Evolutionary conservation across 2,113 vertebrate species (phyloP), one percentile per base, ranked within the genome.

Genomic region (Dipodomys ordii): DNA sequence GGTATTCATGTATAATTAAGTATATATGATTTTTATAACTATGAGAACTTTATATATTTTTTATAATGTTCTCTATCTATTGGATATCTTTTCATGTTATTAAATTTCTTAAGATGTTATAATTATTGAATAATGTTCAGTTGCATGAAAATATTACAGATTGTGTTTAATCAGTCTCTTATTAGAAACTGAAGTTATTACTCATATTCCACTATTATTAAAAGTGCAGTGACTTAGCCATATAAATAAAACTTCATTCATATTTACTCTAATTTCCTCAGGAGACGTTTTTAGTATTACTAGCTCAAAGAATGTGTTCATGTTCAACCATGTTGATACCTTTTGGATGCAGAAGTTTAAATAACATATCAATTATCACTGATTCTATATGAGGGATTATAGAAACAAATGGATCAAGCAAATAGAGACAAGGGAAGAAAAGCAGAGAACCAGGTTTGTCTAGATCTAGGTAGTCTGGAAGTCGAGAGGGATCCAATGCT

Each of bases 201-300:
- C 27, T 39, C 72, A 11, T 46, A 64, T 76, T 79, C 94, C 79
- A 88, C 85, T 78, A 93, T 82, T 78, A 60, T 85, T 82, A 83
- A 57, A 11, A 90, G 27, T 32, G 8, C 7, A 16, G 23, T 62
- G 20, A 71, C 57, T 74, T 88, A 62, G 13, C 60, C 27, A 27
- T 72, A 7, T 71, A 90, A 77, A 78, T 82, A 73, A 90, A 95
- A 35, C 22, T 88, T 69, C 67, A 22, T 82, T 93, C 44, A 87
- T 32, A 83, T 73, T 93, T 53, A 90, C 60, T 79, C 16, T 62
- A 88, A 69, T 87, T 94, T 82, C 23, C 73, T 81, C n/a, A 91
- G 72, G 80, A 88, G 16, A n/a, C 87, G 25, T 82, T 94, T 83
- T 72, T 85, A 78, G 78, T 25, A 83, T 86, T 65, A 39, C 32